phyloP scores from a whole-genome alignment of 2,797 vertebrate species.

The Catostomus latipinnis region DNA sequence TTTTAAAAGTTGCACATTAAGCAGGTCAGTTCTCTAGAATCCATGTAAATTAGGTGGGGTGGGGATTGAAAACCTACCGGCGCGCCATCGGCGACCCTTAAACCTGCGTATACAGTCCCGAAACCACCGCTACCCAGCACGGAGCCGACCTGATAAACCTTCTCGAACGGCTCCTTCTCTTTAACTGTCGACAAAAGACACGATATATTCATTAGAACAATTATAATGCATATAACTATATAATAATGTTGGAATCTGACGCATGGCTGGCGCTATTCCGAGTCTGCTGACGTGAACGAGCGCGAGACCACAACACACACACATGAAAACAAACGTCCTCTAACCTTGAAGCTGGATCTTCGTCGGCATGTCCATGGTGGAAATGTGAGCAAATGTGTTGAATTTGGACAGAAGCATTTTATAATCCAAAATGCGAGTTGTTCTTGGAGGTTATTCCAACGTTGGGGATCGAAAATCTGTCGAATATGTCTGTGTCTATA shows the following conservation, averaged over 20 bases:
- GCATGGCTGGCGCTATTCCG: conserved; percentile 4
- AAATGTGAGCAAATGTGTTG: conserved; percentile 88
- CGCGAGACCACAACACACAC: conserved; percentile 33
- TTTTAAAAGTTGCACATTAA: not conserved
- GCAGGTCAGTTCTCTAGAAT: not conserved
- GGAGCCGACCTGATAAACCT: conserved; percentile 89
- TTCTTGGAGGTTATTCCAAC: conserved; percentile 57
- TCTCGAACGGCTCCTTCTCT: conserved; percentile 90
- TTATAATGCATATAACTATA: not conserved
- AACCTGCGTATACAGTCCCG: conserved; percentile 89
- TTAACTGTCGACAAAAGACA: conserved; percentile 76
- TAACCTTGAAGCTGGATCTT: conserved; percentile 88
- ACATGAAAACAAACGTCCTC: conserved; percentile 50
- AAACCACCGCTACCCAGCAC: conserved; percentile 93
- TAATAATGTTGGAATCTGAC: not conserved
- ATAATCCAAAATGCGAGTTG: conserved; percentile 59
- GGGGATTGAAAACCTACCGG: conserved; percentile 79
- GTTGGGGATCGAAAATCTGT: conserved; percentile 32
- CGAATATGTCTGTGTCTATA: conserved; percentile 46
- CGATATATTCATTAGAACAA: not conserved
- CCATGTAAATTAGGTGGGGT: not conserved
- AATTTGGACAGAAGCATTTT: conserved; percentile 92
- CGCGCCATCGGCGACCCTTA: conserved; percentile 82
- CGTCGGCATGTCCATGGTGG: conserved; percentile 84
- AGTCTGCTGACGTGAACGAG: conserved; percentile 33